Conservation (phyloP, 2,888 invertebrate genomes). For the Tortricodes alternella region DNA sequence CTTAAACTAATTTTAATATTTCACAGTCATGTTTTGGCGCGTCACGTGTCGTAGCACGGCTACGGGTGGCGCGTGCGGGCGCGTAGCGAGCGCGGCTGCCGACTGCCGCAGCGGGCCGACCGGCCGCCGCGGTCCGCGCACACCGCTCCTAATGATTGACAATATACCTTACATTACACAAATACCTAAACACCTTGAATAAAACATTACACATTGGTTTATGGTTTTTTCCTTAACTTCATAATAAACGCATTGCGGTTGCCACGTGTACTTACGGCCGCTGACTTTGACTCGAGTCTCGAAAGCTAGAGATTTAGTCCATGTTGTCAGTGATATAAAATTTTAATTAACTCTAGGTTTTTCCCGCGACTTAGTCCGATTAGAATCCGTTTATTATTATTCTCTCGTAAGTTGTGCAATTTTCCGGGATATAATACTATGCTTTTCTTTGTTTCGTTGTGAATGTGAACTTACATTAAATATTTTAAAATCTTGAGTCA, state of each 20-base stretch:
- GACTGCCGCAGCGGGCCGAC: conserved; percentile 47
- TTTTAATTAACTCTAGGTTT: no score
- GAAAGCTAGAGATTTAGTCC: no score
- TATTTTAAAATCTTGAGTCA: no score
- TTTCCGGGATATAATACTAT: no score
- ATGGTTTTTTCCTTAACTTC: conserved; percentile 17
- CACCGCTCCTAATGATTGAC: conserved; percentile 67
- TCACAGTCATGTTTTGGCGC: conserved; percentile 17
- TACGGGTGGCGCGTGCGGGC: conserved; percentile 42
- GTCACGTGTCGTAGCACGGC: conserved; percentile 31
- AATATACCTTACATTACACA: conserved; percentile 62
- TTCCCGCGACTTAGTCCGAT: no score
- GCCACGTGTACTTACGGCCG: not conserved
- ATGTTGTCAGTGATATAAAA: no score
- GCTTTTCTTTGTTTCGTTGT: no score
- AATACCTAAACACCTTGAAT: conserved; percentile 50
- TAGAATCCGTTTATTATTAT: no score
- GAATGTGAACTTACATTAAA: no score
- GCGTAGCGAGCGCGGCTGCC: conserved; percentile 51
- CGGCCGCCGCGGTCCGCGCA: conserved; percentile 46
- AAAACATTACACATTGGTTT: conserved; percentile 22
- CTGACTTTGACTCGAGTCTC: conserved; percentile 5
- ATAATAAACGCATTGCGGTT: conserved; percentile 10
- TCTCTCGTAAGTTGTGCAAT: no score
- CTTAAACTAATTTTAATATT: not conserved